These are phyloP conservation scores for Blastobasis lacticolella DNA, from an alignment of 2,888 invertebrate genomes.

Conservation along the genomic window DNA sequence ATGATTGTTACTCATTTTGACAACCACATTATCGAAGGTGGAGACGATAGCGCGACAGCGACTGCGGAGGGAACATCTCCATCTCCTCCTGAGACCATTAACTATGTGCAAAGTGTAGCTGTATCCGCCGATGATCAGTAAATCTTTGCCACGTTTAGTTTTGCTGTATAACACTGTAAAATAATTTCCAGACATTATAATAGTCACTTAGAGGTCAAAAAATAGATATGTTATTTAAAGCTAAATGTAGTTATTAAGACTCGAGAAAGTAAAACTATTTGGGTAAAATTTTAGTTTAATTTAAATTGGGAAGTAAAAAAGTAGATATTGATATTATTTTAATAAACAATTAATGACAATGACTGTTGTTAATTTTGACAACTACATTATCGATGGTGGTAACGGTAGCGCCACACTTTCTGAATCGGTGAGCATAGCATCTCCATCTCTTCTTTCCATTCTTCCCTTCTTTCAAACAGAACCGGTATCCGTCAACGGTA, in stretches of 20 bases:
- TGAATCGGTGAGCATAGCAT: conserved; percentile 24
- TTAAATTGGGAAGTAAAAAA: no score
- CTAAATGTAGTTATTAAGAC: no score
- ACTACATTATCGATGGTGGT: conserved; percentile 18
- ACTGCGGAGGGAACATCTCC: conserved; percentile 26
- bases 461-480: conserved; percentile 9
- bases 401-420: conserved; percentile 19
- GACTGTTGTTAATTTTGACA: conserved; percentile 8
- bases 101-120: conserved; percentile 19
- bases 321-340: no score
- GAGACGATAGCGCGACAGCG: conserved; percentile 20
- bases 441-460: conserved; percentile 13
- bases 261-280: no score
- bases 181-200: no score
- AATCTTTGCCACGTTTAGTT: conserved; percentile 25
- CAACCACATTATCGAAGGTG: conserved; percentile 16
- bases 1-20: conserved; percentile 10
- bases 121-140: conserved; percentile 22
- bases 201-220: no score
- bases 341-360: conserved; percentile 4
- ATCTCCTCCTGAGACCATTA: conserved; percentile 4
- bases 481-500: conserved; percentile 24
- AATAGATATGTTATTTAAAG: no score
- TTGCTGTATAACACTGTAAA: conserved; percentile 18
- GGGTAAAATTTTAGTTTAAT: no score